Base-by-base conservation (phyloP, 2,113 vertebrate genomes). In the Chaenocephalus aceratus region DNA sequence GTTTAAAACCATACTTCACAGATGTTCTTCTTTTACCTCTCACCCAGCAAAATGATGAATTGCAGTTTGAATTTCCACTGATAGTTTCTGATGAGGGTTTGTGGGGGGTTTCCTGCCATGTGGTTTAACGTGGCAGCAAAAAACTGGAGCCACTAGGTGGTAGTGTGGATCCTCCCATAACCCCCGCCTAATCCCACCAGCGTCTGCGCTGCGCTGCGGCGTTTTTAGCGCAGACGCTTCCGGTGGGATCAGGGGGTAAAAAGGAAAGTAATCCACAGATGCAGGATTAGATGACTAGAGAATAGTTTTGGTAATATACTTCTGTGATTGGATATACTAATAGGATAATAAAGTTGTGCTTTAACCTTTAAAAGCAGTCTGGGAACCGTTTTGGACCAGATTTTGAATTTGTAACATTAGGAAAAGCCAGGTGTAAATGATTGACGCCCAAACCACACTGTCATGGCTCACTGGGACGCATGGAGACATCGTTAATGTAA, bases 71-170 rank as follows among this genome's bases (percentile, higher is more conserved):
- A 41, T 10, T 7, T 13, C 4, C 44, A 0, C 34, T 45, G 34
- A 53, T 6, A 14, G 16, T 36, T 21, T 52, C 44, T 36, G 69
- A 59, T 46, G 49, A 14, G 30, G 30, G 30, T 41, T 65, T 53
- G 30, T 21, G 34, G 3, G 13, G 4, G 46, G 15, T 61, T 14
- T 51, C 15, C 9, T 21, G 13, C 12, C 54, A 41, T 5, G 13
- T 46, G 51, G 21, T 6, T 26, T 11, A 15, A 41, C 0, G 18
- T 7, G 4, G 15, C 30, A 64, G 53, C 45, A 63, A 69, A 80
- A 45, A 1, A 23, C 10, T 68, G 14, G 16, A 48, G 45, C 86
- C 87, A 86, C 76, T 59, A 85, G 89, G 12, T 75, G 87, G 87
- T 0, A 75, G 72, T 82, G 75, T 87, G 80, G 58, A 45, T 56